phyloP scores from a whole-genome alignment of 2,113 vertebrate species.

The Lophius piscatorius region DNA sequence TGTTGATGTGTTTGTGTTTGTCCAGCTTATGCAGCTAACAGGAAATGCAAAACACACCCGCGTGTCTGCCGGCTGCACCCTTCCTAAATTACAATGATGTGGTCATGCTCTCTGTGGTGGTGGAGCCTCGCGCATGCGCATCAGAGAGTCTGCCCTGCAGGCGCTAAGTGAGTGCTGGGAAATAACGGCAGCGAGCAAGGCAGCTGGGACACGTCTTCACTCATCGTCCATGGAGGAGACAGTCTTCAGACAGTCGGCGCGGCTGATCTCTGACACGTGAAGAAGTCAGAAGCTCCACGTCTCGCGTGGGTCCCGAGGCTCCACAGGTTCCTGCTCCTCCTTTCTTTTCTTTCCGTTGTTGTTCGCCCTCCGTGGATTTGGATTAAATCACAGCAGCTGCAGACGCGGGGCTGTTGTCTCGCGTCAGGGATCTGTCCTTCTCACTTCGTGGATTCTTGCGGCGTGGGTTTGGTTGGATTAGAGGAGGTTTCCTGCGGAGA shows the following conservation, averaged over 20 bases:
- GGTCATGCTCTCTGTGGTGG: constrained; percentile 33
- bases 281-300: background rate
- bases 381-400: constrained; percentile 30
- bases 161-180: constrained; percentile 66
- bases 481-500: background rate
- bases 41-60: too few species aligned
- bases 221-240: constrained; percentile 41
- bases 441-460: background rate
- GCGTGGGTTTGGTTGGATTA: background rate
- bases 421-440: constrained; percentile 17
- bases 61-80: constrained; percentile 6
- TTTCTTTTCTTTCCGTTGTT: background rate
- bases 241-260: constrained; percentile 7
- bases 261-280: constrained; percentile 14
- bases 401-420: constrained; percentile 14
- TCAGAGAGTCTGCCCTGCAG: constrained; percentile 19
- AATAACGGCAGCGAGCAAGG: constrained; percentile 70
- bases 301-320: constrained; percentile 43
- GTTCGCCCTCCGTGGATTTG: constrained; percentile 8
- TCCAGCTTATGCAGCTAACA: too few species aligned
- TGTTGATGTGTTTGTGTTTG: background rate
- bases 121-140: constrained; percentile 77
- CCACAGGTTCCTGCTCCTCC: constrained; percentile 63
- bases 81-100: constrained; percentile 14
- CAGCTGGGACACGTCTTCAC: constrained; percentile 48